Conservation (phyloP, 1,140 invertebrate genomes). For the Sinella curviseta region DNA sequence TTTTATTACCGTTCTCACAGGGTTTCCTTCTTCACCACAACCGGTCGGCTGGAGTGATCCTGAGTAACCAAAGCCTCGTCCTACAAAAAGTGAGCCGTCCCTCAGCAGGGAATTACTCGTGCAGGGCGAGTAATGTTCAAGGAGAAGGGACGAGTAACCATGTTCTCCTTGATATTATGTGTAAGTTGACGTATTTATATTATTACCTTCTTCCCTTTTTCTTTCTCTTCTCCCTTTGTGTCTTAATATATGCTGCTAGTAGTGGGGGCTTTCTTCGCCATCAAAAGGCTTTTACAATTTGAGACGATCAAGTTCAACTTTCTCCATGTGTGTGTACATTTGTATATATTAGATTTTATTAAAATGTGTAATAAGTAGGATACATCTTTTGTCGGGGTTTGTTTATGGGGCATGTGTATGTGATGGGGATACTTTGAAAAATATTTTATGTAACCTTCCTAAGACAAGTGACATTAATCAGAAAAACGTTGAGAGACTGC, state of each 20-base stretch:
- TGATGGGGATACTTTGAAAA: too few relatives aligned
- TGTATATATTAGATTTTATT: too few relatives aligned
- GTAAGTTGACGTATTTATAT: conserved; percentile 57
- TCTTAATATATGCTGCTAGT: not conserved
- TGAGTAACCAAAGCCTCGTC: conserved; percentile 66
- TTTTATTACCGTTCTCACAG: conserved; percentile 54
- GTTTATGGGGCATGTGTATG: too few relatives aligned
- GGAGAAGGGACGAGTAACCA: conserved; percentile 62
- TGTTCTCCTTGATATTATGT: conserved; percentile 65
- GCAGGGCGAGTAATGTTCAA: conserved; percentile 62
- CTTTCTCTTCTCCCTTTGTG: not conserved
- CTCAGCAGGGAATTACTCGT: conserved; percentile 64
- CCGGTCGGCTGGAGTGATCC: conserved; percentile 64
- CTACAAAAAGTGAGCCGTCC: conserved; percentile 64
- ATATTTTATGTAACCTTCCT: too few relatives aligned
- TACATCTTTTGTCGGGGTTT: too few relatives aligned
- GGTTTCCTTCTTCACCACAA: conserved; percentile 63
- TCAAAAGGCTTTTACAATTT: too few relatives aligned
- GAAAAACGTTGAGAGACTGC: too few relatives aligned
- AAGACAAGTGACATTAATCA: too few relatives aligned
- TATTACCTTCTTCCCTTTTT: not conserved
- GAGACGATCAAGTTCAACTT: too few relatives aligned
- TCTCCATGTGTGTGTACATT: too few relatives aligned
- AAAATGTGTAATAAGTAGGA: too few relatives aligned
- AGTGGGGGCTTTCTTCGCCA: not conserved